A percentile compares a stretch with the other conserved stretches of the same genome.
Conservation (phyloP, 2,113 vertebrate genomes). For the Scalopus aquaticus region DNA sequence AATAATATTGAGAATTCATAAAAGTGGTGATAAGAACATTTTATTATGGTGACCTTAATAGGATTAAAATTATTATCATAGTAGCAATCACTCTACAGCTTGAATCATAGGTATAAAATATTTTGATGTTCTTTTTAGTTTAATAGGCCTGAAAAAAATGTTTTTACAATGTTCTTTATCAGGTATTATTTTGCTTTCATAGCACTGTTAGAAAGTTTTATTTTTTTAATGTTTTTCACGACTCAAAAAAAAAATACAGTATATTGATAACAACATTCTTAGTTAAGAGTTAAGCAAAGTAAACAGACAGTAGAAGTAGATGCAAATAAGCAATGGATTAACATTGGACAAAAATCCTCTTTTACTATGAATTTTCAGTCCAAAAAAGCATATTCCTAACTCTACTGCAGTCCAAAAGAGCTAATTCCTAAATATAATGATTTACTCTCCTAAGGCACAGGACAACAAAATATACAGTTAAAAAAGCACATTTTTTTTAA, state of each 20-base stretch:
- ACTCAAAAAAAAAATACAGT: conserved; percentile 85
- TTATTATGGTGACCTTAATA: background rate
- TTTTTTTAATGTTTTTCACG: background rate
- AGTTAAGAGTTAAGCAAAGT: conserved; percentile 86
- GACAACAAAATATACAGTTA: conserved; percentile 74
- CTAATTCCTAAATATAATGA: background rate
- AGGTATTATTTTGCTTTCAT: background rate
- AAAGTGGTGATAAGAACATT: background rate
- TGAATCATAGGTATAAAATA: background rate
- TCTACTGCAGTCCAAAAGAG: conserved; percentile 26
- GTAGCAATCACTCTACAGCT: background rate
- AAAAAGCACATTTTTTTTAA: conserved; percentile 68
- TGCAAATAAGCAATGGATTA: conserved; percentile 85
- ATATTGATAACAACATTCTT: no score
- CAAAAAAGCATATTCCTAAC: conserved; percentile 80
- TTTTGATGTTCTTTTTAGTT: background rate
- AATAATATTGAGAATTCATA: background rate
- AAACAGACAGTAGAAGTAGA: conserved; percentile 84
- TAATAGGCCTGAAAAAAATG: background rate
- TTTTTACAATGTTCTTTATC: background rate
- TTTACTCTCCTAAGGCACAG: conserved; percentile 68
- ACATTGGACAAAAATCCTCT: conserved; percentile 80
- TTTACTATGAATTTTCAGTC: conserved; percentile 78
- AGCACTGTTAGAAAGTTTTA: background rate
- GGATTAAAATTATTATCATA: background rate